Evolutionary conservation across 1,140 invertebrate species (phyloP).

Genomic region (Micrasema longulum): DNA sequence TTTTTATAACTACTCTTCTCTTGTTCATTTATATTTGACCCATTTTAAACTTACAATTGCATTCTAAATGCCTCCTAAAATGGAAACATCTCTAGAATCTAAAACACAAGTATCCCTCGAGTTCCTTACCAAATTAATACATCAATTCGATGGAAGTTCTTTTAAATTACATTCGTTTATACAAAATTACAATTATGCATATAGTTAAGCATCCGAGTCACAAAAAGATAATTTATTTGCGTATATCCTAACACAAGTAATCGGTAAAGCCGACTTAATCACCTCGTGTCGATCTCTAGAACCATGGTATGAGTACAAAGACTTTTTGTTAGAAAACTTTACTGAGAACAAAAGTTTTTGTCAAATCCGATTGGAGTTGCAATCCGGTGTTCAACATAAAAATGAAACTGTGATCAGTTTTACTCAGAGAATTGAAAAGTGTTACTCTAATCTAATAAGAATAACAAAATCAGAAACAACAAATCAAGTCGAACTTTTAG

Average conservation of each 20-base stretch:
- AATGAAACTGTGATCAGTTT: background rate
- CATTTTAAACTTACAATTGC: no score
- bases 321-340: background rate
- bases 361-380: background rate
- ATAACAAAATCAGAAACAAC: background rate
- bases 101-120: constrained; percentile 4
- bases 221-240: constrained; percentile 4
- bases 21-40: no score
- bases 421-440: constrained; percentile 14
- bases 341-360: constrained; percentile 11
- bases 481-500: background rate
- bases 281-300: constrained; percentile 4
- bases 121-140: constrained; percentile 17
- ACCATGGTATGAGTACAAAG: constrained; percentile 2
- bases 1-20: no score
- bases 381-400: background rate
- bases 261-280: constrained; percentile 14
- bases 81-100: background rate
- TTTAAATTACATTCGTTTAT: background rate
- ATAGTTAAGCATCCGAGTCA: background rate
- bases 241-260: constrained; percentile 13
- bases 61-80: constrained; percentile 3
- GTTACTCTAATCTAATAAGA: background rate
- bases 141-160: constrained; percentile 6
- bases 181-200: background rate